Evolutionary conservation across 2,113 vertebrate species (phyloP).

Genomic region (Cyprinodon tularosa): DNA sequence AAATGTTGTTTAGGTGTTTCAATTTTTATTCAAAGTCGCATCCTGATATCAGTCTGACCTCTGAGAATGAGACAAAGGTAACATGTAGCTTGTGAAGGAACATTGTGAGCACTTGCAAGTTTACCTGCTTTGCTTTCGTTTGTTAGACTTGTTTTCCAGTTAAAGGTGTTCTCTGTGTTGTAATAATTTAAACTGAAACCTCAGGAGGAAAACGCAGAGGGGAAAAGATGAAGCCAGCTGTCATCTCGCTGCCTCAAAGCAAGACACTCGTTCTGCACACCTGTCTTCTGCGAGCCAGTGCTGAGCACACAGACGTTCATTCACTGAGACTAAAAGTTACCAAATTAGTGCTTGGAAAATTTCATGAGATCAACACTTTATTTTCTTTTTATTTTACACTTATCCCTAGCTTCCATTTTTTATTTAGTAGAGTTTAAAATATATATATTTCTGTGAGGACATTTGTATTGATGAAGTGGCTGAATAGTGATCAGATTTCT

Average conservation of each 20-base stretch:
- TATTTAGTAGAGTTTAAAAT: not conserved
- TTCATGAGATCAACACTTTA: no score
- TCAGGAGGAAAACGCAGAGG: not conserved
- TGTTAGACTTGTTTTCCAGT: not conserved
- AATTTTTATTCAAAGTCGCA: conserved; percentile 2
- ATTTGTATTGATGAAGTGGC: not conserved
- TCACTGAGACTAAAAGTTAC: not conserved
- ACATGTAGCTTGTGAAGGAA: conserved; percentile 3
- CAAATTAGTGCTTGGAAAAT: not conserved
- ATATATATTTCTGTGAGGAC: not conserved
- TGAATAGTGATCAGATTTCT: not conserved
- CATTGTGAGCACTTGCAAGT: not conserved
- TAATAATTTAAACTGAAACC: not conserved
- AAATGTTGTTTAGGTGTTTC: not conserved
- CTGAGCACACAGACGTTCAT: no score
- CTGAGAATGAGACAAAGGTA: not conserved
- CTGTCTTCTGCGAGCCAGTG: not conserved
- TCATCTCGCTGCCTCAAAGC: not conserved
- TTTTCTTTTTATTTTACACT: no score
- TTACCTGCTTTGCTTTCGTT: conserved; percentile 3
- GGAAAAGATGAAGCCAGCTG: not conserved
- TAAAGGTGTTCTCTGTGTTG: not conserved
- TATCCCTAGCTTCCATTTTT: not conserved
- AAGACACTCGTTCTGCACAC: not conserved
- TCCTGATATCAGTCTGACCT: not conserved